phyloP scores from a whole-genome alignment of 23 tunicate genomes.

The Halocynthia aurantium region DNA sequence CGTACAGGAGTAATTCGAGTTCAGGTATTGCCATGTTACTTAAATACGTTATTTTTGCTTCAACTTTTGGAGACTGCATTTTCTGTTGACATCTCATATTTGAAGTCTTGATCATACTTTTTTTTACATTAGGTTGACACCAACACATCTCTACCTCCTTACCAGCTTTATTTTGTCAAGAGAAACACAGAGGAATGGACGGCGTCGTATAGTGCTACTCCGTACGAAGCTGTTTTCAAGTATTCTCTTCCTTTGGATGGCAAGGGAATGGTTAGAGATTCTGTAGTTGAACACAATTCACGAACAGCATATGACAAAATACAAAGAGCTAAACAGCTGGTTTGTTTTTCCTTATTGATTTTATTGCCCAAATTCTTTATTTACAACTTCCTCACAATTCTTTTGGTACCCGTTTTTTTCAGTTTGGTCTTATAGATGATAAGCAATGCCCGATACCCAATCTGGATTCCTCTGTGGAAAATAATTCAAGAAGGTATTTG shows the following conservation, averaged over 20 bases:
- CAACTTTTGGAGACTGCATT: too few relatives aligned
- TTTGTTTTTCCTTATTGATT: too few relatives aligned
- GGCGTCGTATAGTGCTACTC: slow-evolving; percentile 34
- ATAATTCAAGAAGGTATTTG: too few relatives aligned
- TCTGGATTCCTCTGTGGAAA: too few relatives aligned
- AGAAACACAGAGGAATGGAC: slow-evolving; percentile 12
- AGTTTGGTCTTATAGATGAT: slow-evolving; percentile 21
- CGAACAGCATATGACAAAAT: too few relatives aligned
- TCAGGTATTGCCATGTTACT: slow-evolving; percentile 43
- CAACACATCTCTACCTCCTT: slow-evolving; percentile 16
- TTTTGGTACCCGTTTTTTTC: not conserved
- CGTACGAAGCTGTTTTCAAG: slow-evolving; percentile 42
- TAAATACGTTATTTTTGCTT: not conserved
- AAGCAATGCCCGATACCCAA: slow-evolving; percentile 11
- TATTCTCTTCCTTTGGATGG: slow-evolving; percentile 31
- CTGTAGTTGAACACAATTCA: too few relatives aligned
- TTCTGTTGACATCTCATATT: too few relatives aligned
- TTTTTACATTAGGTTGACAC: slow-evolving; percentile 10
- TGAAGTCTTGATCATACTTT: too few relatives aligned
- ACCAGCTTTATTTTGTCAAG: slow-evolving; percentile 37
- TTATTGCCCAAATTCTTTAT: too few relatives aligned
- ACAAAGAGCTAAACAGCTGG: too few relatives aligned
- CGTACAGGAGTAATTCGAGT: slow-evolving; percentile 57
- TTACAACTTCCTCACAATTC: too few relatives aligned
- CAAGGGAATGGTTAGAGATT: not conserved